Percentiles rank a stretch among this genome's conserved stretches.
Conservation (phyloP, 2,888 invertebrate species). For the Dendrolimus houi region DNA sequence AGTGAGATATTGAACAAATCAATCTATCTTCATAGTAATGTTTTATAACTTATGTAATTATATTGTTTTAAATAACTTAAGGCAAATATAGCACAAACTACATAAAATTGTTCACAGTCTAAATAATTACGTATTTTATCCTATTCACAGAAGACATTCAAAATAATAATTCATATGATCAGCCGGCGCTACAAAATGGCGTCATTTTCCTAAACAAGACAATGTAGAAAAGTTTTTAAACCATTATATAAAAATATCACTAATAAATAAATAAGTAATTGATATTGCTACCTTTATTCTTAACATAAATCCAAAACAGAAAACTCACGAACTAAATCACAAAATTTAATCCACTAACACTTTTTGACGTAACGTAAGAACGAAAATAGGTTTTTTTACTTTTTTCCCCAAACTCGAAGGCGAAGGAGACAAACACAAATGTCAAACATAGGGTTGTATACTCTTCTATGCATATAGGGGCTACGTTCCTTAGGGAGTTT, state of each 20-base stretch:
- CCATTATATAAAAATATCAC: slow-evolving; percentile 4
- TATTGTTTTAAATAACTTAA: background rate
- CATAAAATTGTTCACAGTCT: background rate
- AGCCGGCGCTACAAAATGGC: slow-evolving; percentile 77
- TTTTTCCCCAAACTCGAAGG: too few species aligned
- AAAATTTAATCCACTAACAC: slow-evolving; percentile 53
- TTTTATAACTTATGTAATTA: background rate
- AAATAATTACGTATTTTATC: slow-evolving; percentile 25
- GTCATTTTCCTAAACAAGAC: slow-evolving; percentile 67
- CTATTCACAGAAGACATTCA: slow-evolving; percentile 38
- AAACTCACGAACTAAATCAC: slow-evolving; percentile 47
- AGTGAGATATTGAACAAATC: background rate
- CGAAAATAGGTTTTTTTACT: slow-evolving; percentile 34
- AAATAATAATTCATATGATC: slow-evolving; percentile 62
- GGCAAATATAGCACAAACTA: background rate
- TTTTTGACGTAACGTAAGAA: slow-evolving; percentile 61
- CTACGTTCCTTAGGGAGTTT: too few species aligned
- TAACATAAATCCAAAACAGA: slow-evolving; percentile 40
- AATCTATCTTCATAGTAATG: background rate
- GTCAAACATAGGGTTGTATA: too few species aligned
- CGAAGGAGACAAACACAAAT: too few species aligned
- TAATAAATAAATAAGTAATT: slow-evolving; percentile 4
- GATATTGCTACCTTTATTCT: slow-evolving; percentile 34
- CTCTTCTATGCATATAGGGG: too few species aligned
- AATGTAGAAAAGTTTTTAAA: slow-evolving; percentile 25